A percentile compares a stretch with the other conserved stretches of the same genome.
Conservation (phyloP, 2,888 invertebrate species). For the Branchellion lobata region DNA sequence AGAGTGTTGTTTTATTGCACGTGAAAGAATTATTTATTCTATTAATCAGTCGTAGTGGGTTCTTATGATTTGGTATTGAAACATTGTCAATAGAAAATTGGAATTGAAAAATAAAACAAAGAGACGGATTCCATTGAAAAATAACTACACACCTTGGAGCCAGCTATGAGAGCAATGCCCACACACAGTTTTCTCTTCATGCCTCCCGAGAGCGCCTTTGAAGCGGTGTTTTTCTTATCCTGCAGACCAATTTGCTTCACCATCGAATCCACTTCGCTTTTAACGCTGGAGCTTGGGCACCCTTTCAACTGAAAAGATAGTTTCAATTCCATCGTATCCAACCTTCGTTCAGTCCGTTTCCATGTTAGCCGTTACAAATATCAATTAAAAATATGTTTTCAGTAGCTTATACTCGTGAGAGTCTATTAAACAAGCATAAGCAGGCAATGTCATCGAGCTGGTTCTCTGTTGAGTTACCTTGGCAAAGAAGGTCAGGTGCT, state of each 20-base stretch:
- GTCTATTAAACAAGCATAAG: not conserved
- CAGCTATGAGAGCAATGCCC: slow-evolving; percentile 61
- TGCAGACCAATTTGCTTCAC: slow-evolving; percentile 48
- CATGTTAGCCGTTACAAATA: too few relatives aligned
- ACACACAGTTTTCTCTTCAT: slow-evolving; percentile 60
- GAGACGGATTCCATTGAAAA: too few relatives aligned
- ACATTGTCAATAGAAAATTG: too few relatives aligned
- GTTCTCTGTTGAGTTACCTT: slow-evolving; percentile 66
- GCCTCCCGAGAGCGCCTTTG: slow-evolving; percentile 58
- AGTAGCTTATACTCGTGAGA: too few relatives aligned
- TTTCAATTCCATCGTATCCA: not conserved
- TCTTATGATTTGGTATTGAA: too few relatives aligned
- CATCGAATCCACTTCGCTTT: slow-evolving; percentile 53
- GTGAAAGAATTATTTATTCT: too few relatives aligned
- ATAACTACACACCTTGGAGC: slow-evolving; percentile 55
- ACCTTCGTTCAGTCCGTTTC: too few relatives aligned
- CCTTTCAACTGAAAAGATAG: slow-evolving; percentile 54
- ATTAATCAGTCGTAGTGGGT: too few relatives aligned
- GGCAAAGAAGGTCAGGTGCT: slow-evolving; percentile 78
- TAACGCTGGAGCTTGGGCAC: slow-evolving; percentile 50
- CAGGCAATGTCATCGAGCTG: too few relatives aligned
- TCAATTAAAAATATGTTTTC: too few relatives aligned
- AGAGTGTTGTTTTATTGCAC: too few relatives aligned
- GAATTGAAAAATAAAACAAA: too few relatives aligned
- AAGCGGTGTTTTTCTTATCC: slow-evolving; percentile 53